These are phyloP conservation scores for Phalanger gymnotis DNA, from an alignment of 2,797 vertebrate genomes.

Conservation along the genomic window DNA sequence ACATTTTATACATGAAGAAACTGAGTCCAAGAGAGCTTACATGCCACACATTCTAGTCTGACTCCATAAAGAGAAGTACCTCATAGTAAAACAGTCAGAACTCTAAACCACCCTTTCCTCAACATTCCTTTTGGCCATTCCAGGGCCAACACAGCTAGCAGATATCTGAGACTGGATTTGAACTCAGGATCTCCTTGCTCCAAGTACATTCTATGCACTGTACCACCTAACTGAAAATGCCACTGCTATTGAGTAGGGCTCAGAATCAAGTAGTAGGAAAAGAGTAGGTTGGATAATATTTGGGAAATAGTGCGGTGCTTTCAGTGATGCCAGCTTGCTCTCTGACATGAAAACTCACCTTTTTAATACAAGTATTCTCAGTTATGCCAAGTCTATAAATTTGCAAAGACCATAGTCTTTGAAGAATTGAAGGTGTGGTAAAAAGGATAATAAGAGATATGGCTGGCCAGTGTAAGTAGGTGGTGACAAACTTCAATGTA, in stretches of 20 bases:
- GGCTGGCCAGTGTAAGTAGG: background rate
- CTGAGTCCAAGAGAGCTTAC: background rate
- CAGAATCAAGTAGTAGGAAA: background rate
- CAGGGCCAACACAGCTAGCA: background rate
- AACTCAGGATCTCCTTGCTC: background rate
- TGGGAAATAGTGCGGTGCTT: background rate
- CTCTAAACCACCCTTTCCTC: background rate
- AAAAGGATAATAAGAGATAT: background rate
- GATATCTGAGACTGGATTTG: background rate
- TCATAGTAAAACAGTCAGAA: background rate
- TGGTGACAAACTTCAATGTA: background rate
- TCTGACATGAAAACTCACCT: background rate
- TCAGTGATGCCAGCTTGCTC: background rate
- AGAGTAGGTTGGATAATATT: background rate
- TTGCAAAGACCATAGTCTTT: background rate
- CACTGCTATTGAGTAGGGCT: background rate
- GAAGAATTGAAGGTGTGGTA: background rate
- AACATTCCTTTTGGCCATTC: background rate
- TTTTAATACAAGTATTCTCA: background rate
- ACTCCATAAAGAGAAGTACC: background rate
- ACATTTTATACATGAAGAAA: background rate
- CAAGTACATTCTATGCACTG: background rate
- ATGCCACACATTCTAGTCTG: background rate
- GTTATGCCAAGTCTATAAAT: background rate
- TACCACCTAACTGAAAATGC: background rate